Evolutionary conservation across 2,797 vertebrate species (phyloP), one percentile per base, ranked within the genome.

Genomic region (Taenioides sp.): DNA sequence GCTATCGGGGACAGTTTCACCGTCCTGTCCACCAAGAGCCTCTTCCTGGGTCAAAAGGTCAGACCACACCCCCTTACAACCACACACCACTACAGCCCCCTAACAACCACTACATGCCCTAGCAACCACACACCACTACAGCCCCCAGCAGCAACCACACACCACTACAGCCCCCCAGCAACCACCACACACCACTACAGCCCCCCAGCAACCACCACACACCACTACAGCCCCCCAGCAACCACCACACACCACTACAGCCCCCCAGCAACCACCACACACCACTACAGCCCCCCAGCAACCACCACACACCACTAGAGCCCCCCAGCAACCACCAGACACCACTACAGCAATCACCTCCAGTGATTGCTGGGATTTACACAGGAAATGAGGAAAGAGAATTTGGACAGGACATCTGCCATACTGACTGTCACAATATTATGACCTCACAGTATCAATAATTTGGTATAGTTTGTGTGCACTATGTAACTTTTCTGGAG

Each of bases 31-130:
- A 98, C 96, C 73, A 99, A 98, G 94, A 99, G 96, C 83, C 96
- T 99, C 73, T 99, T 99, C 84, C 95, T 99, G 72, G 98, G 97
- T 84, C 98, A 99, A 84, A 99, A 99, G 97, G 98, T 99, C 95
- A 85, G 87, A 43, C 14, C 5, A 28, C 25, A 7, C 57, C 23
- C 25, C 55, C 23, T 58, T 25, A 37, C 2, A 25, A 71, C 16
- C 3, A 7, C 20, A 31, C 17, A 22, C 60, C 17, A 55, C 22
- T 20, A 50, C 11, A 6, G 2, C 5, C 55, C 54, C 55, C 22
- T 14, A 54, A n/a, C n/a, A 18, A n/a, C 50, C 50, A 52, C 31
- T 1, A 10, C 34, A 37, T 20, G 16, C 50, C 43, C 34, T 2
- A 37, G 2, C 34, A n/a, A 18, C 4, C 2, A n/a, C 20, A n/a